phyloP scores from a whole-genome alignment of 2,888 invertebrate species.

The Andrena camellia region DNA sequence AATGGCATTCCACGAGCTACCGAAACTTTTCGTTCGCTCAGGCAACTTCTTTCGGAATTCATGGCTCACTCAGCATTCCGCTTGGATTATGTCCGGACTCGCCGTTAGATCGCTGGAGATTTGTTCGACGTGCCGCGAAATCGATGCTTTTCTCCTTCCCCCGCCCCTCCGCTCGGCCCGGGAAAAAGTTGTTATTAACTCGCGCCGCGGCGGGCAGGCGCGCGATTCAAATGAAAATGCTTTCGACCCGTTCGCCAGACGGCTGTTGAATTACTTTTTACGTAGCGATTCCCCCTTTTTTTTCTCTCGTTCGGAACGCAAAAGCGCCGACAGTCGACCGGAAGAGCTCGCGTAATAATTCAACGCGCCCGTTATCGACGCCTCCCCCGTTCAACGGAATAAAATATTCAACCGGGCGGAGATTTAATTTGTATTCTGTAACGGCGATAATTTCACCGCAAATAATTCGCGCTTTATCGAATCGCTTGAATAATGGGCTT shows the following conservation, averaged over 20 bases:
- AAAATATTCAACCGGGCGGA: not conserved
- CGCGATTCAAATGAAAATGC: not conserved
- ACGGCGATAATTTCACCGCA: slow-evolving; percentile 15
- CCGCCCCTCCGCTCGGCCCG: not conserved
- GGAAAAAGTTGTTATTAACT: slow-evolving; percentile 18
- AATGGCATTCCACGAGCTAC: slow-evolving; percentile 69
- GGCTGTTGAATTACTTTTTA: slow-evolving; percentile 1
- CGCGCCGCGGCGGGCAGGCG: not conserved
- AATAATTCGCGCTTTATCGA: slow-evolving; percentile 24
- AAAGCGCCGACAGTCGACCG: slow-evolving; percentile 3
- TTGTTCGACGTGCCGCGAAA: slow-evolving; percentile 43
- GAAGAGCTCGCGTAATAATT: not conserved
- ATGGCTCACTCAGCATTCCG: slow-evolving; percentile 67
- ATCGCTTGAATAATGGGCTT: slow-evolving; percentile 13
- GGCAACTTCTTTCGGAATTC: slow-evolving; percentile 65
- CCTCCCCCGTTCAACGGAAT: not conserved
- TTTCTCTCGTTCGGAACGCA: not conserved
- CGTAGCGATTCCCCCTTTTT: not conserved
- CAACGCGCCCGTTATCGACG: not conserved
- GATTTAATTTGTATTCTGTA: slow-evolving; percentile 16
- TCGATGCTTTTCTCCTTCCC: slow-evolving; percentile 6
- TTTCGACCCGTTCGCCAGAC: not conserved
- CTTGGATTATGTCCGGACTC: slow-evolving; percentile 60
- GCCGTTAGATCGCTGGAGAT: slow-evolving; percentile 43
- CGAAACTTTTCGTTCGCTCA: slow-evolving; percentile 64